phyloP scores from a whole-genome alignment of 2,797 vertebrate genomes.

The Diglossa cyanea region DNA sequence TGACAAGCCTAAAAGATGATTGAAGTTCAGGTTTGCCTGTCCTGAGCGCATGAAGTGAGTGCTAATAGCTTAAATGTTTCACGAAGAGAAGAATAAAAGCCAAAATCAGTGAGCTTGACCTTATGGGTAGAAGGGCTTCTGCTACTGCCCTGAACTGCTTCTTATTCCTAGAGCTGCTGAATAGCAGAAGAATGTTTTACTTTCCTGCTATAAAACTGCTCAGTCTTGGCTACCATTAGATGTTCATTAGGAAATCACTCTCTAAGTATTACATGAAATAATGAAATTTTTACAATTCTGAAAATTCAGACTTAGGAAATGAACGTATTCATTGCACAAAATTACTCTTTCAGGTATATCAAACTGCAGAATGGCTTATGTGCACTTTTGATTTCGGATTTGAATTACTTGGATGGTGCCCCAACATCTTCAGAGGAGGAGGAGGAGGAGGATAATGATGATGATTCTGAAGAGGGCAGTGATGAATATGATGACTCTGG shows the following conservation, averaged over 20 bases:
- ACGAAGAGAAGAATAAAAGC: neutral
- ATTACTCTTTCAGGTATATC: constrained; percentile 81
- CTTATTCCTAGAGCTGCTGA: neutral
- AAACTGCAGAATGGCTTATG: constrained; percentile 87
- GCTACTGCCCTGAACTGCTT: neutral
- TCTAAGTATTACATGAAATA: neutral
- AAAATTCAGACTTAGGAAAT: neutral
- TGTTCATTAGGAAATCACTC: neutral
- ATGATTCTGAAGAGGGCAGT: constrained; percentile 73
- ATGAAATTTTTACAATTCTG: neutral
- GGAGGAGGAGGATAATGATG: constrained; percentile 34
- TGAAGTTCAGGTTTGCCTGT: neutral
- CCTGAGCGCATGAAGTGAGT: neutral
- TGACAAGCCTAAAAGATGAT: neutral
- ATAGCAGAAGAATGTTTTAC: neutral
- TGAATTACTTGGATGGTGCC: constrained; percentile 75
- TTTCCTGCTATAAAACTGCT: neutral
- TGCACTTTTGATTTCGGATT: constrained; percentile 91
- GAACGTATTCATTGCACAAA: neutral
- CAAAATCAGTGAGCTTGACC: neutral
- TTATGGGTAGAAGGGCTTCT: neutral
- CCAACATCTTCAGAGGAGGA: constrained; percentile 67
- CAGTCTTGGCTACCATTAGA: neutral
- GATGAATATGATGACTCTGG: constrained; percentile 80
- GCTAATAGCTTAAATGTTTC: neutral